phyloP scores from a whole-genome alignment of 2,888 invertebrate genomes.

The Ormyrus labotus region DNA sequence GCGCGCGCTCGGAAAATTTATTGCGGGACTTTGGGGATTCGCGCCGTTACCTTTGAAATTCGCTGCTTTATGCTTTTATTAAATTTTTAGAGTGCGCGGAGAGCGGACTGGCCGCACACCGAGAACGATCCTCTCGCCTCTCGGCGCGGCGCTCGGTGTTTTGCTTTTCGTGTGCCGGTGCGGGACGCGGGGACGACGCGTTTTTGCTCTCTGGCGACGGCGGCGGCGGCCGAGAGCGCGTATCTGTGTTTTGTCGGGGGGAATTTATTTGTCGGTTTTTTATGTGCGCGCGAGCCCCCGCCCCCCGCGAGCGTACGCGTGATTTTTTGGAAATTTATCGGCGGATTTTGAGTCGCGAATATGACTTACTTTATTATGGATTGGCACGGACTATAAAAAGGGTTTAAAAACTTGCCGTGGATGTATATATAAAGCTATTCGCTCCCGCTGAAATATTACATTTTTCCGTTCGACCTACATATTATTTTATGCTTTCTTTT shows the following conservation, averaged over 20 bases:
- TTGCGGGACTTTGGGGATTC: constrained; percentile 19
- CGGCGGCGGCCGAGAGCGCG: no score
- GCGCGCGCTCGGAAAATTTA: constrained; percentile 13
- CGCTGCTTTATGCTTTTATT: constrained; percentile 34
- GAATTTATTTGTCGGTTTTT: constrained; percentile 19
- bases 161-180: no score
- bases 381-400: constrained; percentile 32
- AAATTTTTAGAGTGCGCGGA: constrained; percentile 22
- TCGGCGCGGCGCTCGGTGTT: no score
- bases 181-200: no score
- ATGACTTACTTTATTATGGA: constrained; percentile 40
- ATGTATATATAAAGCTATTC: constrained; percentile 12
- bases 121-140: no score
- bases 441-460: constrained; percentile 32
- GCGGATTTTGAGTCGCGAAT: constrained; percentile 36
- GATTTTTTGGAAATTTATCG: constrained; percentile 40
- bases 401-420: constrained; percentile 11
- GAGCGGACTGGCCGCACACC: no score
- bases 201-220: no score
- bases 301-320: neutral
- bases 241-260: neutral
- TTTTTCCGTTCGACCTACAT: constrained; percentile 15
- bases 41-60: neutral
- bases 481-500: constrained; percentile 8
- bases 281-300: no score